phyloP scores from a whole-genome alignment of 2,888 invertebrate species.

The Mantis religiosa region DNA sequence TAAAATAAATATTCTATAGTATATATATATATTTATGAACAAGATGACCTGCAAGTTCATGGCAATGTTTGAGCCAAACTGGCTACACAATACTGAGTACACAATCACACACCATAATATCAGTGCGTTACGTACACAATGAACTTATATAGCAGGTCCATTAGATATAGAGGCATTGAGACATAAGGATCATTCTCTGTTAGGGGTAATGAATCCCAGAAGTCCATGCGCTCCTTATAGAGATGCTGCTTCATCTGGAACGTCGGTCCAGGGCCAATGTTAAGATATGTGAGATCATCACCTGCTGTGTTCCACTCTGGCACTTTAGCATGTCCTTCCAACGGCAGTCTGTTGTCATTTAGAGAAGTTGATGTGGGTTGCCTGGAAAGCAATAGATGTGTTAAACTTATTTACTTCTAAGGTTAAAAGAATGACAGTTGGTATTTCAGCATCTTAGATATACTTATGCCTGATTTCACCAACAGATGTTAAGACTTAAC shows the following conservation, averaged over 20 bases:
- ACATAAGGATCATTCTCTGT: constrained; percentile 11
- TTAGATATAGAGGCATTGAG: neutral
- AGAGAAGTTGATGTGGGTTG: neutral
- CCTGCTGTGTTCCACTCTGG: neutral
- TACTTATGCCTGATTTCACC: too few species aligned
- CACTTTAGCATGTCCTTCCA: neutral
- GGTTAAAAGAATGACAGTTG: too few species aligned
- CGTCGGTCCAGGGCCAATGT: neutral
- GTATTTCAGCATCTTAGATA: too few species aligned
- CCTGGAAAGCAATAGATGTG: neutral
- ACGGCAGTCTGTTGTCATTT: neutral
- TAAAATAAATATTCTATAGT: too few species aligned
- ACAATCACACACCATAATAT: neutral
- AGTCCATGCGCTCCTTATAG: constrained; percentile 16
- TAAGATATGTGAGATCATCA: neutral
- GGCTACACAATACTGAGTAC: neutral
- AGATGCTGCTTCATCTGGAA: constrained; percentile 13
- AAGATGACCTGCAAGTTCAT: neutral
- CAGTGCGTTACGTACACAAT: neutral
- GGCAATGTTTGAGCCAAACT: neutral
- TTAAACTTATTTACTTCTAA: too few species aligned
- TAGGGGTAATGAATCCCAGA: constrained; percentile 24
- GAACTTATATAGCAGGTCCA: neutral
- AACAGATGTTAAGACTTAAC: too few species aligned
- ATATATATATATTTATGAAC: too few species aligned